Conservation (phyloP, 2,797 vertebrate species). For the Sebastolobus alascanus region DNA sequence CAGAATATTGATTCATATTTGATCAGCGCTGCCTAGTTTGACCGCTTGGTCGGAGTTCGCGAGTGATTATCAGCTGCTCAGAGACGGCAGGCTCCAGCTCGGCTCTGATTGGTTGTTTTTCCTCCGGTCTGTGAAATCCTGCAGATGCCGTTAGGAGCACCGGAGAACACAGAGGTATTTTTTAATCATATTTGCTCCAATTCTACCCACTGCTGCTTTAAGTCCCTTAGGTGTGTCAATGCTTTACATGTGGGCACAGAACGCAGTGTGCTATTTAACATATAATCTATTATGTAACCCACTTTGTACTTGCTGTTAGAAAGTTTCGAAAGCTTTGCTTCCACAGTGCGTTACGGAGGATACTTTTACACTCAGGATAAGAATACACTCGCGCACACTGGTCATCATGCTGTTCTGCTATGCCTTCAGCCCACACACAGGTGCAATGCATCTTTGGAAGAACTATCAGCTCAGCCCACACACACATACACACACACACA, state of each 20-base stretch:
- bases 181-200: too few relatives aligned
- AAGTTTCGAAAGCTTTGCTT: slow-evolving; percentile 40
- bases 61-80: too few relatives aligned
- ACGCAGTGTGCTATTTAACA: background rate
- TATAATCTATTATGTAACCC: background rate
- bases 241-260: background rate
- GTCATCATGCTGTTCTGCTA: slow-evolving; percentile 63
- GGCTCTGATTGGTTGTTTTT: too few relatives aligned
- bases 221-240: background rate
- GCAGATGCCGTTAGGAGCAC: too few relatives aligned
- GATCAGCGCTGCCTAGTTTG: too few relatives aligned
- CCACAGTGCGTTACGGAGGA: slow-evolving; percentile 5
- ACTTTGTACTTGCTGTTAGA: slow-evolving; percentile 3
- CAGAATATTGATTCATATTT: too few relatives aligned
- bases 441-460: slow-evolving; percentile 63
- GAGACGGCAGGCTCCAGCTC: too few relatives aligned
- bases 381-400: slow-evolving; percentile 47
- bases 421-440: slow-evolving; percentile 71
- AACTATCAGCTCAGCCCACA: slow-evolving; percentile 58
- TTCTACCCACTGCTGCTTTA: background rate
- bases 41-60: too few relatives aligned
- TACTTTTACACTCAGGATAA: slow-evolving; percentile 48
- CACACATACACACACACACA: slow-evolving; percentile 14
- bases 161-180: too few relatives aligned
- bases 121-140: too few relatives aligned